A percentile compares a stretch with the other conserved stretches of the same genome.
phyloP scores from a whole-genome alignment of 2,113 vertebrate genomes.

The Bungarus multicinctus region DNA sequence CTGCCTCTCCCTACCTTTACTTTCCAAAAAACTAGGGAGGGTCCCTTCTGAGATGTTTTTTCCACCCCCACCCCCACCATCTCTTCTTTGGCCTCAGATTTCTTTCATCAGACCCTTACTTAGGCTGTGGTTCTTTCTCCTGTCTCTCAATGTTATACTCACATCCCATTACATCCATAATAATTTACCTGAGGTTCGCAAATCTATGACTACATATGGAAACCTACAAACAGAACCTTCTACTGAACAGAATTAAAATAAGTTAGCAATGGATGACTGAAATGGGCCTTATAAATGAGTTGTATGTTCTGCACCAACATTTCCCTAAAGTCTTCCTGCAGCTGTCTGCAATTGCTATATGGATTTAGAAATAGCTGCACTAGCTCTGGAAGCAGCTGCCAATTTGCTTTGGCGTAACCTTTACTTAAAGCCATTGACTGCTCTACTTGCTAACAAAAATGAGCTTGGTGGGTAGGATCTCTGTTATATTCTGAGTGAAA shows the following conservation, averaged over 20 bases:
- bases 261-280: background rate
- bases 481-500: background rate
- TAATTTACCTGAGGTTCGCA: background rate
- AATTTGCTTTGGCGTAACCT: background rate
- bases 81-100: background rate
- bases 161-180: background rate
- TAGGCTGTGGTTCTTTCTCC: background rate
- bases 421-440: background rate
- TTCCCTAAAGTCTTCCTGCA: background rate
- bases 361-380: background rate
- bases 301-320: background rate
- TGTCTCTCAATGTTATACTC: background rate
- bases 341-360: background rate
- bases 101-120: background rate
- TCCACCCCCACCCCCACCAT: background rate
- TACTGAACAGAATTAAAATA: background rate
- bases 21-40: background rate
- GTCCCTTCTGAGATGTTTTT: background rate
- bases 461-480: background rate
- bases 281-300: background rate
- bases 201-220: background rate
- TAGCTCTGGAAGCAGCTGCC: background rate
- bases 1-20: background rate
- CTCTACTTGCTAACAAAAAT: background rate
- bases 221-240: background rate